Evolutionary conservation across 1,140 invertebrate species (phyloP).

Genomic region (Heliconius nattereri): DNA sequence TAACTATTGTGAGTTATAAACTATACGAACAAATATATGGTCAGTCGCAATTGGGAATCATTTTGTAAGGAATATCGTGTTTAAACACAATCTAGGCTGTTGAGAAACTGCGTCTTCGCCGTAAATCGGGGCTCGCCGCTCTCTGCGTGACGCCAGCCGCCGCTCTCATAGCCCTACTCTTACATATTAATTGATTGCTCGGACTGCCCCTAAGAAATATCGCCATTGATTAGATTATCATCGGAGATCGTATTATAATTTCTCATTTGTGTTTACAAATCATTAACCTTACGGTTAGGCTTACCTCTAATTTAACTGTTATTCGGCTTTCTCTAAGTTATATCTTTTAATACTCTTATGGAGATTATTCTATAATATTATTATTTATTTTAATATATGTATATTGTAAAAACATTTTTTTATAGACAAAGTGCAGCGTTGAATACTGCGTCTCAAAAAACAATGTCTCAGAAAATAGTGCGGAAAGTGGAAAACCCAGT

Average conservation of each 20-base stretch:
- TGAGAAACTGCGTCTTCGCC: constrained; percentile 27
- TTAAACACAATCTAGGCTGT: constrained; percentile 37
- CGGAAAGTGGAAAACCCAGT: no score
- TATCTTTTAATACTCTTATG: background rate
- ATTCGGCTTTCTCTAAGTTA: background rate
- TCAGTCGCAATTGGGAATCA: constrained; percentile 23
- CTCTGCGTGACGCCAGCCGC: constrained; percentile 43
- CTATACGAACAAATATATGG: constrained; percentile 33
- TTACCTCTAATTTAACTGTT: background rate
- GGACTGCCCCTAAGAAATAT: constrained; percentile 30
- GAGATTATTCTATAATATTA: no score
- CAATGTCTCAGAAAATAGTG: no score
- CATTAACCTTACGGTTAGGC: background rate
- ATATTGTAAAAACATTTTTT: no score
- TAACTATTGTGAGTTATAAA: constrained; percentile 31
- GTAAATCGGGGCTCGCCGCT: constrained; percentile 31
- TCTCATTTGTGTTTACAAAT: constrained; percentile 26
- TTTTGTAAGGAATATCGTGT: constrained; percentile 31
- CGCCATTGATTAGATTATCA: constrained; percentile 41
- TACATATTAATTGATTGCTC: constrained; percentile 42
- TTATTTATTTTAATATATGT: no score
- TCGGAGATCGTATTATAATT: constrained; percentile 32
- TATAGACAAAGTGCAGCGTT: no score
- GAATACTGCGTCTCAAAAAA: no score
- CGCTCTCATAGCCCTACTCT: constrained; percentile 22